Evolutionary conservation across 2,113 vertebrate genomes (phyloP).

Genomic region (Sprattus sprattus): DNA sequence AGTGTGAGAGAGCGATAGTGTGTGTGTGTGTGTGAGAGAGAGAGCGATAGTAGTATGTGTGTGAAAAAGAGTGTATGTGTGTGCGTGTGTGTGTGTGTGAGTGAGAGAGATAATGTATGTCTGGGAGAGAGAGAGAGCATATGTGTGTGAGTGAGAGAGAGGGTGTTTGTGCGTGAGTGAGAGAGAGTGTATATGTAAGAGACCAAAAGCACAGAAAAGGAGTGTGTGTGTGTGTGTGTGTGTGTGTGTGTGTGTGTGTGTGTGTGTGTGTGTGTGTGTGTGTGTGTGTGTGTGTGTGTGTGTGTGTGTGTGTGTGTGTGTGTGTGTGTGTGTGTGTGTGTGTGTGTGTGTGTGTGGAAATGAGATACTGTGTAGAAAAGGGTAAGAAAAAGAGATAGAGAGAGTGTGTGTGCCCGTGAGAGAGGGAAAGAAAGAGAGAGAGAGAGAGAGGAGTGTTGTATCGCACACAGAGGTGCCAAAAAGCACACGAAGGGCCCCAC

Average conservation of each 20-base stretch:
- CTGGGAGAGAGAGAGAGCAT: neutral
- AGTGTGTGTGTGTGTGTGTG: neutral
- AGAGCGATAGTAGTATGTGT: neutral
- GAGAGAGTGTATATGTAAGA: neutral
- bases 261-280: neutral
- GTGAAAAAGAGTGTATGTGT: neutral
- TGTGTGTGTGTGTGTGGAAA: neutral
- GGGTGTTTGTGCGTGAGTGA: neutral
- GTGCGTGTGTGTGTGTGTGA: too few relatives aligned
- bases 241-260: neutral
- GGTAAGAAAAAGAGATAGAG: too few relatives aligned
- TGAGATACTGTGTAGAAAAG: too few relatives aligned
- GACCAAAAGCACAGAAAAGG: too few relatives aligned
- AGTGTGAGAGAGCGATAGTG: neutral
- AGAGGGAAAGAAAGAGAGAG: too few relatives aligned
- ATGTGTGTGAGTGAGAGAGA: neutral
- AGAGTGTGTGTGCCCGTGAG: too few relatives aligned
- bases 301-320: conserved; percentile 3
- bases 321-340: neutral
- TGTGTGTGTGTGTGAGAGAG: neutral
- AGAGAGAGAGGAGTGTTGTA: too few relatives aligned
- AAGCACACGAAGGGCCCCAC: too few relatives aligned
- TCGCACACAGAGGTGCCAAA: too few relatives aligned
- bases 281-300: neutral
- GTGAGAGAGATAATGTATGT: neutral